Evolutionary conservation across 2,113 vertebrate species (phyloP).

Genomic region (Onychostoma macrolepis): DNA sequence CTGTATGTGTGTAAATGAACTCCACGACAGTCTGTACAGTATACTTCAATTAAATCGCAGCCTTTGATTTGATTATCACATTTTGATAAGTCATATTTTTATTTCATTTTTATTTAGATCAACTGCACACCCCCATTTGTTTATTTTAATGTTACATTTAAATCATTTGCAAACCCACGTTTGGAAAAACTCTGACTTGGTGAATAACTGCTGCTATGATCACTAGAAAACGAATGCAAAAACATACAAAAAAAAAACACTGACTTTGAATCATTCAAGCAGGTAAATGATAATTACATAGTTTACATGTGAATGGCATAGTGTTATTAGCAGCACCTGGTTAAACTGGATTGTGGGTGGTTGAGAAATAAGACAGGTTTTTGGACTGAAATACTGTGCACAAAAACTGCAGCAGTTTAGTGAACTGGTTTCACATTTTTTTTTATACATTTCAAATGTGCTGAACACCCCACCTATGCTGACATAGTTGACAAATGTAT

Average conservation of each 20-base stretch:
- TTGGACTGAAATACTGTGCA: not conserved
- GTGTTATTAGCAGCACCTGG: not conserved
- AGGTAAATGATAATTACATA: not conserved
- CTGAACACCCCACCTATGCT: not conserved
- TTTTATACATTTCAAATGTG: not conserved
- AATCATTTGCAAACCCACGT: too few species aligned
- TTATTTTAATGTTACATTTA: too few species aligned
- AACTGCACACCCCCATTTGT: not conserved
- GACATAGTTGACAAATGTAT: not conserved
- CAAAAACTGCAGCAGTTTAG: not conserved
- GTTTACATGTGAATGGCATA: not conserved
- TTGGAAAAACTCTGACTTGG: too few species aligned
- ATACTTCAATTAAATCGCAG: not conserved
- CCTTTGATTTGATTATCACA: too few species aligned
- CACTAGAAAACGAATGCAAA: not conserved
- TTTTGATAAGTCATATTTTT: not conserved
- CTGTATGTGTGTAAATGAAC: too few species aligned
- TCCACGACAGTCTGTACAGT: too few species aligned
- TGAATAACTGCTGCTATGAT: not conserved
- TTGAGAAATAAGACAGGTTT: not conserved
- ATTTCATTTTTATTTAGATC: not conserved
- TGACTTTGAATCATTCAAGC: not conserved
- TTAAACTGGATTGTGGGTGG: not conserved
- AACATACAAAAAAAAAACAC: not conserved
- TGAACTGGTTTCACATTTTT: not conserved